phyloP scores from a whole-genome alignment of 2,888 invertebrate species.

The Seira ritae region DNA sequence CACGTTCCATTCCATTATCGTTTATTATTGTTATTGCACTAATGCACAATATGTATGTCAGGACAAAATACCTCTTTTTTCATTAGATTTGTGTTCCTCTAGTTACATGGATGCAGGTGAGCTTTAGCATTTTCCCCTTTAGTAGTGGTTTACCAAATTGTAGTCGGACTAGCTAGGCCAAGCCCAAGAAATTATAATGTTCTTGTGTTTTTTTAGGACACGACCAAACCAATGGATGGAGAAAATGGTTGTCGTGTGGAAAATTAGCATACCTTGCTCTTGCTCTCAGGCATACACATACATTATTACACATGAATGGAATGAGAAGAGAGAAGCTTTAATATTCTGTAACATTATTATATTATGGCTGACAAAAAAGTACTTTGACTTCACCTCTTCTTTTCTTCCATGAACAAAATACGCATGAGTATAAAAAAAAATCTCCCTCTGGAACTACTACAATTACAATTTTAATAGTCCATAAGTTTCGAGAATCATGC shows the following conservation, averaged over 20 bases:
- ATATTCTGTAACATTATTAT: no score
- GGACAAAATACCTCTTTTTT: neutral
- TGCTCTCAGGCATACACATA: neutral
- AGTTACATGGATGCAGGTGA: neutral
- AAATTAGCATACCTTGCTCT: slow-evolving; percentile 14
- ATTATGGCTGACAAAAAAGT: neutral
- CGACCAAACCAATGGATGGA: slow-evolving; percentile 2
- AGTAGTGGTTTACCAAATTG: neutral
- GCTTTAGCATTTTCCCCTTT: neutral
- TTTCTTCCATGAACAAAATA: neutral
- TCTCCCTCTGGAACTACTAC: slow-evolving; percentile 46
- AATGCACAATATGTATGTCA: neutral
- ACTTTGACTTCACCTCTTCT: slow-evolving; percentile 1
- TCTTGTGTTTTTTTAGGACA: slow-evolving; percentile 2
- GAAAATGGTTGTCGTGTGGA: slow-evolving; percentile 14
- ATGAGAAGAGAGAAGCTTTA: no score
- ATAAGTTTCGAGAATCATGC: slow-evolving; percentile 54
- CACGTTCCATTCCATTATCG: slow-evolving; percentile 4
- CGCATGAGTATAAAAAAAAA: slow-evolving; percentile 49
- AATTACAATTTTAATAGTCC: slow-evolving; percentile 60
- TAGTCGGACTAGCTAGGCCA: slow-evolving; percentile 26
- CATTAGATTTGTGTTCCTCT: neutral
- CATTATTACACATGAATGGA: neutral
- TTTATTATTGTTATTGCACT: slow-evolving; percentile 39
- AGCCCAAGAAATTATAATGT: slow-evolving; percentile 43